phyloP scores from a whole-genome alignment of 2,888 invertebrate genomes.

The Microplitis deprimator region DNA sequence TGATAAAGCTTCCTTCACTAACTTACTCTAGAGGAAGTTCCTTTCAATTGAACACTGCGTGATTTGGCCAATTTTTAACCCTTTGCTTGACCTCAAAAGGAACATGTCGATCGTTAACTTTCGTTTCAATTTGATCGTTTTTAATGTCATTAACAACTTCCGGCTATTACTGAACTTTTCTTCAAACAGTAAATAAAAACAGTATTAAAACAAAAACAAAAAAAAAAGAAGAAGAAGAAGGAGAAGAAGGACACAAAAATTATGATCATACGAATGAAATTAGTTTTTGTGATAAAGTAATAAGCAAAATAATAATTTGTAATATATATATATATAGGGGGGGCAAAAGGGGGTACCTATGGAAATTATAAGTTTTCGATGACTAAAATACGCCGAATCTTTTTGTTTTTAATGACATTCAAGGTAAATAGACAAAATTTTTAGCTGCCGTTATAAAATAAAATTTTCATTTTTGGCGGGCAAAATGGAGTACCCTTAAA shows the following conservation, averaged over 20 bases:
- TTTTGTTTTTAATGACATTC: no score
- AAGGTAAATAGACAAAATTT: rapidly evolving
- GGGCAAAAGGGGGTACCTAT: rapidly evolving
- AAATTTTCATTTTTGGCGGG: no score
- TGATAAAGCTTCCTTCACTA: conserved; percentile 21
- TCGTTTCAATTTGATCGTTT: neutral
- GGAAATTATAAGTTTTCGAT: no score
- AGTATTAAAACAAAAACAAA: neutral
- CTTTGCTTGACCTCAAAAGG: conserved; percentile 1
- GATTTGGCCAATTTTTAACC: conserved; percentile 32
- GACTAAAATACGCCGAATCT: no score
- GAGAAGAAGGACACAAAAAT: no score
- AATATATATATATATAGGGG: no score
- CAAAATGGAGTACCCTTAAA: no score
- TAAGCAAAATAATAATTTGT: no score
- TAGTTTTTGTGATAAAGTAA: no score
- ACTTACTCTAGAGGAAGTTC: conserved; percentile 10
- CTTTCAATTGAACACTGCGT: conserved; percentile 14
- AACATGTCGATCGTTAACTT: conserved; percentile 11
- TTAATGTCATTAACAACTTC: neutral
- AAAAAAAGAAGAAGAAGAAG: no score
- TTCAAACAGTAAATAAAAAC: neutral
- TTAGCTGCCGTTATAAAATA: rapidly evolving
- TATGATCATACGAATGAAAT: no score
- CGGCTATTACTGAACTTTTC: conserved; percentile 2